Conservation (phyloP, 2,888 invertebrate genomes). For the Sisyra nigra region DNA sequence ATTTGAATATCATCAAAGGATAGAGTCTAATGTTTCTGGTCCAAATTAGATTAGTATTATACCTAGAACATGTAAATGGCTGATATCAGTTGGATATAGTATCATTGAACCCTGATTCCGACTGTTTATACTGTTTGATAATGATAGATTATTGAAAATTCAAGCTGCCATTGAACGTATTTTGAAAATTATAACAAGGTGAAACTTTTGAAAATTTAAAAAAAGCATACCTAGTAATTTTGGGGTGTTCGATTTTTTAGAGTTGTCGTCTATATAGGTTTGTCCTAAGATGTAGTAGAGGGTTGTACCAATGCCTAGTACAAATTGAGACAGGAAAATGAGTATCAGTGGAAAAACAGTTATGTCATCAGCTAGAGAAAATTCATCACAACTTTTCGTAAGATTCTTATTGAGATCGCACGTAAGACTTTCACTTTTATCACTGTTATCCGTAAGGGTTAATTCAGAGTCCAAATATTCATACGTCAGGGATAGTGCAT, state of each 20-base stretch:
- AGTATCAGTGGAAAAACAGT: not conserved
- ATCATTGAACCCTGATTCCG: too few relatives aligned
- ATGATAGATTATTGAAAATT: too few relatives aligned
- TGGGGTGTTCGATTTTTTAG: constrained; percentile 55
- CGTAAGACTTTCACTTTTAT: too few relatives aligned
- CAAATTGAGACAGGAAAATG: constrained; percentile 47
- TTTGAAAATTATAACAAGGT: not conserved
- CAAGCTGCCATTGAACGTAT: too few relatives aligned
- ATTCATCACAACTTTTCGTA: not conserved
- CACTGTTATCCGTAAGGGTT: too few relatives aligned
- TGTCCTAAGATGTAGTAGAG: constrained; percentile 52
- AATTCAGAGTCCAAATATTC: constrained; percentile 21
- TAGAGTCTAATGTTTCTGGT: too few relatives aligned
- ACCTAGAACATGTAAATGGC: too few relatives aligned
- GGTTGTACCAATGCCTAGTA: constrained; percentile 53
- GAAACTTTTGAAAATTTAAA: not conserved
- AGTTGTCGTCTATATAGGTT: constrained; percentile 60
- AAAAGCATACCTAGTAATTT: constrained; percentile 40
- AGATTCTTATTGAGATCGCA: too few relatives aligned
- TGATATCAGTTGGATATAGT: too few relatives aligned
- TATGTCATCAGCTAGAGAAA: not conserved
- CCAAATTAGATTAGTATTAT: too few relatives aligned
- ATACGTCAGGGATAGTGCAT: constrained; percentile 30
- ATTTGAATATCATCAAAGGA: too few relatives aligned
- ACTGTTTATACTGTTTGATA: too few relatives aligned